Evolutionary conservation across 1,140 invertebrate species (phyloP).

Genomic region (Formica exsecta): DNA sequence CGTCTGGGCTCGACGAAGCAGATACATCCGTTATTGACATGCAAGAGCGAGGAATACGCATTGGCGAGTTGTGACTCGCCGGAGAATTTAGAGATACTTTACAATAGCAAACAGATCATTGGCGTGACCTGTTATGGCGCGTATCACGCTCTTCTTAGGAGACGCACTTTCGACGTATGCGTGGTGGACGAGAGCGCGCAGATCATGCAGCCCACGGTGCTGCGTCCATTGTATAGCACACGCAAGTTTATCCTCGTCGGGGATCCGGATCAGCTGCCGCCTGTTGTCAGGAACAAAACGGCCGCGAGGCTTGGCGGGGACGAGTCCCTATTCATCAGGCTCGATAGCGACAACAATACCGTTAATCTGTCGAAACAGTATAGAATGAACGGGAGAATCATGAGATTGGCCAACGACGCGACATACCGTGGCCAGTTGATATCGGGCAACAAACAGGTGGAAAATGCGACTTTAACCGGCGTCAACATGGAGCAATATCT

Average conservation of each 20-base stretch:
- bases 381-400: conserved; percentile 97
- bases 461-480: conserved; percentile 87
- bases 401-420: conserved; percentile 93
- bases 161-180: conserved; percentile 94
- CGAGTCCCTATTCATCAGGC: conserved; percentile 93
- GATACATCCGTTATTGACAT: conserved; percentile 88
- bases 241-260: conserved; percentile 96
- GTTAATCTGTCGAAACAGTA: conserved; percentile 94
- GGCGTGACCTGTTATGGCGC: conserved; percentile 95
- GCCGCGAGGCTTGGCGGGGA: conserved; percentile 93
- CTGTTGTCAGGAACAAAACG: conserved; percentile 91
- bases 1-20: conserved; percentile 90
- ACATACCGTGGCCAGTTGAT: conserved; percentile 93
- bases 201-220: conserved; percentile 92
- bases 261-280: conserved; percentile 97
- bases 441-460: conserved; percentile 90
- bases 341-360: conserved; percentile 89
- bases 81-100: conserved; percentile 89
- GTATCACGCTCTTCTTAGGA: conserved; percentile 91
- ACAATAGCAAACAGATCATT: conserved; percentile 91
- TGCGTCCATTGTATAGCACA: conserved; percentile 92
- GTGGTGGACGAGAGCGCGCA: conserved; percentile 98
- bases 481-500: conserved; percentile 75
- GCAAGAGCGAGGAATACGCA: conserved; percentile 87
- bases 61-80: conserved; percentile 88